Conservation (phyloP, 2,797 vertebrate genomes). For the Molossus molossus region DNA sequence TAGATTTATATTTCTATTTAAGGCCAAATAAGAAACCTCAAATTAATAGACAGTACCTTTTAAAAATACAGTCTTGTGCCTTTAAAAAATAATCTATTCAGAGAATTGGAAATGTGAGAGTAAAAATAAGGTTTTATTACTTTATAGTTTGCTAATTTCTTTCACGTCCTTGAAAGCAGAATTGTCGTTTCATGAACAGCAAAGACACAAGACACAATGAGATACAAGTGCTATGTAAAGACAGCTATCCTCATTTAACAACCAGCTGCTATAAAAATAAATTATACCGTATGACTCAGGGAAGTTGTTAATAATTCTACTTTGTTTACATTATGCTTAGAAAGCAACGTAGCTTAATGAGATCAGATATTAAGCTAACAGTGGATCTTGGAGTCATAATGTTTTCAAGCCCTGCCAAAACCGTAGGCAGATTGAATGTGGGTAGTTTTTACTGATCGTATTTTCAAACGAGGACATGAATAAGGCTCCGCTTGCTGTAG, state of each 20-base stretch:
- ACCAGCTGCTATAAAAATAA: slow-evolving; percentile 81
- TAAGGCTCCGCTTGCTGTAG: background rate
- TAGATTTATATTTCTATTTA: slow-evolving; percentile 68
- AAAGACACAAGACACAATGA: slow-evolving; percentile 37
- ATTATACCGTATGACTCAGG: slow-evolving; percentile 79
- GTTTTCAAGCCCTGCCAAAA: slow-evolving; percentile 77
- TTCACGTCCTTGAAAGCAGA: slow-evolving; percentile 53
- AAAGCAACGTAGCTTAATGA: slow-evolving; percentile 80
- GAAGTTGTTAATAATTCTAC: slow-evolving; percentile 81
- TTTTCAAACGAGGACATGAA: slow-evolving; percentile 72
- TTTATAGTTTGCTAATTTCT: slow-evolving; percentile 30
- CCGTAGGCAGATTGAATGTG: slow-evolving; percentile 49
- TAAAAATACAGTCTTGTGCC: background rate
- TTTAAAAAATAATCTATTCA: slow-evolving; percentile 6
- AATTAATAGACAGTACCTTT: slow-evolving; percentile 32
- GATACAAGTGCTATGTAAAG: slow-evolving; percentile 63
- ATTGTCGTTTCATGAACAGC: slow-evolving; percentile 11
- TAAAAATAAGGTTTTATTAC: slow-evolving; percentile 50
- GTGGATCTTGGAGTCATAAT: slow-evolving; percentile 75
- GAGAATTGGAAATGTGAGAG: slow-evolving; percentile 19
- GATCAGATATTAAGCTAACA: slow-evolving; percentile 75
- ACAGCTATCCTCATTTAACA: slow-evolving; percentile 73
- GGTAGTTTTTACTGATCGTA: slow-evolving; percentile 58
- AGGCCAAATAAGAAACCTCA: slow-evolving; percentile 9
- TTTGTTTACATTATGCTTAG: slow-evolving; percentile 80